Conservation (phyloP, 2,888 invertebrate species). For the Acanthosoma haemorrhoidale region DNA sequence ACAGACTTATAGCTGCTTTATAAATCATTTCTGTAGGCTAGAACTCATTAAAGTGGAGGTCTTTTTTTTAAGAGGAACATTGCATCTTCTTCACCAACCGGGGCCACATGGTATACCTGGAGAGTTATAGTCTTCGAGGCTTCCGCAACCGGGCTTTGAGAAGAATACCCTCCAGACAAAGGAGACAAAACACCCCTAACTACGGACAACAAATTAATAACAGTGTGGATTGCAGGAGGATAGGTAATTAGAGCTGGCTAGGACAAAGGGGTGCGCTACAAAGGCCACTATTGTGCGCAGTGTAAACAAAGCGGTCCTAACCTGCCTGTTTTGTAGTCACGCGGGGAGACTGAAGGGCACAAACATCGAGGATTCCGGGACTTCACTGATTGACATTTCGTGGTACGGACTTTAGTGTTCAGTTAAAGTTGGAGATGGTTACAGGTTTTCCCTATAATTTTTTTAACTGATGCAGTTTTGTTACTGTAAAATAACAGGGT, state of each 20-base stretch:
- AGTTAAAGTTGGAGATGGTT: too few relatives aligned
- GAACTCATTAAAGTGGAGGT: too few relatives aligned
- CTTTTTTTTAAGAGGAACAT: too few relatives aligned
- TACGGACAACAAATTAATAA: slow-evolving; percentile 21
- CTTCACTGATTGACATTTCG: neutral
- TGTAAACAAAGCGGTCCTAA: neutral
- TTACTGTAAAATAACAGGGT: too few relatives aligned
- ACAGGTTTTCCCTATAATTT: too few relatives aligned
- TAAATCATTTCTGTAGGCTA: too few relatives aligned
- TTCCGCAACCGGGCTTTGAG: neutral
- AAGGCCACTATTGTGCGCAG: neutral
- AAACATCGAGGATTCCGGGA: neutral
- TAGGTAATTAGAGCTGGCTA: neutral
- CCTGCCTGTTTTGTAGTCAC: neutral
- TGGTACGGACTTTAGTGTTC: too few relatives aligned
- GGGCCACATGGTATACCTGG: too few relatives aligned
- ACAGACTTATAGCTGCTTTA: too few relatives aligned
- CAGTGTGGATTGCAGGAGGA: slow-evolving; percentile 13
- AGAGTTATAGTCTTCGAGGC: neutral
- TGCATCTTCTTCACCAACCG: too few relatives aligned
- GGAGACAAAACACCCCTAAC: slow-evolving; percentile 1
- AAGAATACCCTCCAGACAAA: neutral
- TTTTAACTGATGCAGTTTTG: too few relatives aligned
- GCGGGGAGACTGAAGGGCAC: neutral
- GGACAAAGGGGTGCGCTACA: neutral